Conservation (phyloP, 2,797 vertebrate species). For the Psittacula echo region DNA sequence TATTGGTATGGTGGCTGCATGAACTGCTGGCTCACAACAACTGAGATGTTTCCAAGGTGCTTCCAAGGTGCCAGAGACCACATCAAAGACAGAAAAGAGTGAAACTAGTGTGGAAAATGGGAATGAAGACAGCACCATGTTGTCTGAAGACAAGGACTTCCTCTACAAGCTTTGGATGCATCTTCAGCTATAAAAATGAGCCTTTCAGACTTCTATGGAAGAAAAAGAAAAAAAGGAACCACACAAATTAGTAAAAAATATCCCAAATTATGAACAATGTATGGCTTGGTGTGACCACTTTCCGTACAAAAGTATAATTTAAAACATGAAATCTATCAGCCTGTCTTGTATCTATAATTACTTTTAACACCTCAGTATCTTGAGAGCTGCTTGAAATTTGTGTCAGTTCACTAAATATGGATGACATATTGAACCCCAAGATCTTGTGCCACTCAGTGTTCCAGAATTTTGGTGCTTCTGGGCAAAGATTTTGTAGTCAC, state of each 20-base stretch:
- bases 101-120: slow-evolving; percentile 75
- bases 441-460: not conserved
- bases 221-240: not conserved
- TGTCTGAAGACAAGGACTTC: slow-evolving; percentile 72
- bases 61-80: slow-evolving; percentile 35
- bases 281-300: not conserved
- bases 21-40: not conserved
- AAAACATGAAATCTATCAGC: not conserved
- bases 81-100: not conserved
- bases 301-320: not conserved
- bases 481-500: not conserved
- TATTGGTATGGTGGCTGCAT: not conserved
- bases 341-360: not conserved
- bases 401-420: not conserved
- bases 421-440: not conserved
- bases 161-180: slow-evolving; percentile 33
- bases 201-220: slow-evolving; percentile 18
- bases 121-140: slow-evolving; percentile 72
- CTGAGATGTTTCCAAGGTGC: not conserved
- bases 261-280: not conserved
- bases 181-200: slow-evolving; percentile 42
- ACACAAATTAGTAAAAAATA: not conserved
- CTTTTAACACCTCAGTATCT: not conserved
- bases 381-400: not conserved
- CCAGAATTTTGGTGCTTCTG: not conserved